Base-by-base conservation (phyloP, 2,113 vertebrate genomes). In the Sialia sialis region DNA sequence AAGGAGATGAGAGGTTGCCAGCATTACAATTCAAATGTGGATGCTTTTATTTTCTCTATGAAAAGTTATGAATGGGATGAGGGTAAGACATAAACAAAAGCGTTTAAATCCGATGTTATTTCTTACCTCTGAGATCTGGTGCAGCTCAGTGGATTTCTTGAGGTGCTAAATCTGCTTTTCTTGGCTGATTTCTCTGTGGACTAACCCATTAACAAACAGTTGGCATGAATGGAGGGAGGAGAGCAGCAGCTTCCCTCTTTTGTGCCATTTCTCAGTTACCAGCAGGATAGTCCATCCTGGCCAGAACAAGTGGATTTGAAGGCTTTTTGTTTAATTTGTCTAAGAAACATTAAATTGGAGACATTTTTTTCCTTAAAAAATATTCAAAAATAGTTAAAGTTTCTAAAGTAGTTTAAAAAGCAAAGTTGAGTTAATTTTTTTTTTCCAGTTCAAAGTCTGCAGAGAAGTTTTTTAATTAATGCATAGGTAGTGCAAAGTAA, bases 111-210 rank as follows among this genome's bases (percentile, higher is more conserved):
- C 0, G 0, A 1, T 77, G 43, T 74, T 94, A 38, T 41, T 96
- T 96, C 63, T 87, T 90, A 63, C 60, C 70, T 77, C 30, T 0
- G 17, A 77, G 82, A 75, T 73, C 68, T 89, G 48, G 32, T 84
- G 56, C 73, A 90, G 62, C 54, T 92, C 69, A 36, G 32, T 90
- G 77, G 73, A 66, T 92, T 95, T 96, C 59, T 92, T 62, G 66
- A 84, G 87, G 62, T 91, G 38, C 56, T 88, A 84, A 83, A 91
- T 90, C 81, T 96, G 87, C 79, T 93, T 95, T 89, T 78, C 59
- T 88, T 90, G 90, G 66, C 94, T 85, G 73, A 75, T 96, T 88
- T 89, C 51, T 90, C 66, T 30, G 32, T 85, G 51, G 81, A 21
- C 75, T 94, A 91, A 66, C 63, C 66, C 59, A 34, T 60, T 92